Base-by-base conservation (phyloP, 2,797 vertebrate genomes). In the Margarornis squamiger region DNA sequence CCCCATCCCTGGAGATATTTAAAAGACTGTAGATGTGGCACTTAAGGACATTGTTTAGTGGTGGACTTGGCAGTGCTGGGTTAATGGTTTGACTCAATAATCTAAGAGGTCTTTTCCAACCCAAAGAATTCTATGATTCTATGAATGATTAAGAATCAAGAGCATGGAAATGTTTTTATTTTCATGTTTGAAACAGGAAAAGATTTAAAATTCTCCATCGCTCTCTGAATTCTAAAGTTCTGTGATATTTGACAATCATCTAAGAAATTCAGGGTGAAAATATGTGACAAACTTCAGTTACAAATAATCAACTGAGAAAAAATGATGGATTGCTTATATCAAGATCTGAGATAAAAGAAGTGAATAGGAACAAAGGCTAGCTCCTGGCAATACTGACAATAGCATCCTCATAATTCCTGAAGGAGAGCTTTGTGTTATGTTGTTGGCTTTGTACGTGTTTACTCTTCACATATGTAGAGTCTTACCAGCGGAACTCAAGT, bases 351-450 rank as follows among this genome's bases (percentile, higher is more conserved):
- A 61, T 57, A 46, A 65, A 87, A 55, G 51, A 65, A 87, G 21
- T 10, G 48, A 82, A 51, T 24, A 38, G 39, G 30, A 92, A 45
- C 34, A 90, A 22, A 75, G 54, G 74, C 20, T 30, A 57, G 32
- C 59, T 91, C 38, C 45, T 83, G 75, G 30, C 68, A 83, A 24
- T 51, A 39, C 49, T 77, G 55, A 12, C 58, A 68, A 17, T 29
- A 63, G 30, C 76, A 36, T 24, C 27, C 23, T 87, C 34, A 20
- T 17, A 41, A 15, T 0, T 34, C 46, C 67, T 72, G 43, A 86
- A 88, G 1, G 1, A 26, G 38, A 74, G 10, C 46, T 22, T 59
- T 38, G 23, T 0, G 1, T 73, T 76, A 20, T 0, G 0, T 18
- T 27, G 18, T 48, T 52, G 48, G 24, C 32, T 88, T 71, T 77